Evolutionary conservation across 2,888 invertebrate genomes (phyloP), one percentile per base, ranked within the genome.

Genomic region (Oscheius onirici): DNA sequence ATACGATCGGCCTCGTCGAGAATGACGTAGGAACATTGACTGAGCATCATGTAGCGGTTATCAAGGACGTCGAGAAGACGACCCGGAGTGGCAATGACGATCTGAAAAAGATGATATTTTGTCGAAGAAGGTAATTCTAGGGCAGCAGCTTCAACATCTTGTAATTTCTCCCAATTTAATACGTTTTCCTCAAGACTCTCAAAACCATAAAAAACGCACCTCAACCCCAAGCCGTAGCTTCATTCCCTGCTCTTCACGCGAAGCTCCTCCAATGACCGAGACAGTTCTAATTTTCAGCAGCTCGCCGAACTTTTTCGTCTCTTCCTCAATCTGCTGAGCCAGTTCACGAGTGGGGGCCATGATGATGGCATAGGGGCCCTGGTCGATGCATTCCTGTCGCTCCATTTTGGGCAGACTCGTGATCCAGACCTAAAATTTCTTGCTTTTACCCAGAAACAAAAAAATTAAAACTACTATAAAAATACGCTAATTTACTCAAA

Each of bases 61-160:
- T 99, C 97, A 75, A 99, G 89, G 0, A 99, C 97, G 89, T 99
- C 99, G 77, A 99, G 95, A 54, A 99, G 91, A 91, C 99, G 94
- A 91, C 99, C 99, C 3, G 99, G 99, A 0, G 99, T 99, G 1
- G 99, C 99, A 85, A 99, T 99, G 10, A 99, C 97, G 84, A 99
- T 95, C 92, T 92, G 81, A 22, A 89, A 85, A 34, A 15, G 46
- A 28, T 26, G 24, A 51, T 61, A n/a, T n/a, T n/a, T n/a, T n/a
- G n/a, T n/a, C n/a, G n/a, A n/a, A n/a, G n/a, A n/a, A n/a, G n/a
- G n/a, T n/a, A n/a, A n/a, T n/a, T n/a, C n/a, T n/a, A n/a, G n/a
- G n/a, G n/a, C n/a, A n/a, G n/a, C n/a, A n/a, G n/a, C n/a, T n/a
- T n/a, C n/a, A n/a, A n/a, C n/a, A n/a, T n/a, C n/a, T n/a, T n/a